Percentiles rank a stretch among this genome's conserved stretches.
These are phyloP conservation scores for Hippasteria phrygiana DNA, from an alignment of 53 echinoderm and acorn worm genomes.

Conservation along the genomic window DNA sequence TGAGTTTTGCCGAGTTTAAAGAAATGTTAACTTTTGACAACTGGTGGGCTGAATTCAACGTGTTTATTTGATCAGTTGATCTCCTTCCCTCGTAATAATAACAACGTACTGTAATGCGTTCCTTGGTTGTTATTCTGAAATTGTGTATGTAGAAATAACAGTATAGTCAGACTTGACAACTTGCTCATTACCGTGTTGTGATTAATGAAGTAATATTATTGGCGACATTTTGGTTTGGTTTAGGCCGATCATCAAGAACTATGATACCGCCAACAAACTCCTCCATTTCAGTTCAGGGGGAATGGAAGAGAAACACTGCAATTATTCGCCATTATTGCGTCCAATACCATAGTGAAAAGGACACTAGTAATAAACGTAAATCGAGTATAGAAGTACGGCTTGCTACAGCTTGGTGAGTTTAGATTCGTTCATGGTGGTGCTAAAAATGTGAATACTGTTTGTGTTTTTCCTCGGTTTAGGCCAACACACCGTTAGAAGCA, in stretches of 20 bases:
- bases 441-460: constrained; percentile 49
- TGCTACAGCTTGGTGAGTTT: constrained; percentile 23
- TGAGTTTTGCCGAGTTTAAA: no score
- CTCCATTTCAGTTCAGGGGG: not conserved
- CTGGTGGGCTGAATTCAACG: not conserved
- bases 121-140: not conserved
- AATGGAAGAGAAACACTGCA: not conserved
- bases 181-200: not conserved
- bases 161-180: not conserved
- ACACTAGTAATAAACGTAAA: constrained; percentile 9
- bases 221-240: not conserved
- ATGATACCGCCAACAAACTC: not conserved
- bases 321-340: not conserved
- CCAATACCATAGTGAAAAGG: not conserved
- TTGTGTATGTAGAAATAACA: not conserved
- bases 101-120: no score
- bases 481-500: constrained; percentile 30
- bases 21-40: not conserved
- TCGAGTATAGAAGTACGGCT: not conserved
- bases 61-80: not conserved
- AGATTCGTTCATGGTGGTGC: constrained; percentile 59
- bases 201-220: not conserved
- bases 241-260: not conserved
- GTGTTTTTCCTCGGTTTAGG: constrained; percentile 36
- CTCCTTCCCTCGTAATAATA: no score